Conservation (phyloP, 1,140 invertebrate species). For the Drosophila willistoni region DNA sequence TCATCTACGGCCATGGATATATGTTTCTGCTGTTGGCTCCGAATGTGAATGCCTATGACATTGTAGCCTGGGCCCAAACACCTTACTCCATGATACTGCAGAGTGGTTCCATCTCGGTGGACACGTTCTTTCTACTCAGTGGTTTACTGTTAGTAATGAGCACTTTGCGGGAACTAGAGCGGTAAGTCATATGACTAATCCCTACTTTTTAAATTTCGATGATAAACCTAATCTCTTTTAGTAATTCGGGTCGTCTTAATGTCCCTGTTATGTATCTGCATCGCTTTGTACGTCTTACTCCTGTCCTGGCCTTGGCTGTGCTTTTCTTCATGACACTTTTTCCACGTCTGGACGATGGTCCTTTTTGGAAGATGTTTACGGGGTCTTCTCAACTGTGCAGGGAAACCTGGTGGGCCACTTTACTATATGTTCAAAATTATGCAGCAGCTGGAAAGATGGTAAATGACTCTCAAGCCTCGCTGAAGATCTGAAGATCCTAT, state of each 20-base stretch:
- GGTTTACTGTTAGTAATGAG: slow-evolving; percentile 87
- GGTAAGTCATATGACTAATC: slow-evolving; percentile 34
- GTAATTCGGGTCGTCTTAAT: slow-evolving; percentile 55
- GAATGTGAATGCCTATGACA: slow-evolving; percentile 46
- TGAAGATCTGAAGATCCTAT: neutral
- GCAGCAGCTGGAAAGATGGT: slow-evolving; percentile 75
- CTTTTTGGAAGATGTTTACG: slow-evolving; percentile 69
- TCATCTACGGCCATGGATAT: slow-evolving; percentile 86
- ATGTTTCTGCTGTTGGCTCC: slow-evolving; percentile 61
- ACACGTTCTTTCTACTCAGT: slow-evolving; percentile 88
- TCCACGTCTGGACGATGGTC: slow-evolving; percentile 63
- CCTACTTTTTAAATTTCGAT: neutral
- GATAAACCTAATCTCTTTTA: neutral
- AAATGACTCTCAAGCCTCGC: neutral
- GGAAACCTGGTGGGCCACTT: slow-evolving; percentile 75
- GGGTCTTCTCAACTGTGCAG: slow-evolving; percentile 48
- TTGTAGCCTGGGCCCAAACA: slow-evolving; percentile 76
- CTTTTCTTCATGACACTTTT: slow-evolving; percentile 70
- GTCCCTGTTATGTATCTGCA: slow-evolving; percentile 78
- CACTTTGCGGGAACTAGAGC: slow-evolving; percentile 87
- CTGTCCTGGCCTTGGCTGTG: slow-evolving; percentile 67
- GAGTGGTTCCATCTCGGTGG: slow-evolving; percentile 86
- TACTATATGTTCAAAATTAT: slow-evolving; percentile 78
- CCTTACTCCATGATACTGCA: slow-evolving; percentile 86
- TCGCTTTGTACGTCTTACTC: slow-evolving; percentile 73